These are phyloP conservation scores for Plectus sambesii DNA, from an alignment of 1,140 invertebrate species.

Conservation along the genomic window DNA sequence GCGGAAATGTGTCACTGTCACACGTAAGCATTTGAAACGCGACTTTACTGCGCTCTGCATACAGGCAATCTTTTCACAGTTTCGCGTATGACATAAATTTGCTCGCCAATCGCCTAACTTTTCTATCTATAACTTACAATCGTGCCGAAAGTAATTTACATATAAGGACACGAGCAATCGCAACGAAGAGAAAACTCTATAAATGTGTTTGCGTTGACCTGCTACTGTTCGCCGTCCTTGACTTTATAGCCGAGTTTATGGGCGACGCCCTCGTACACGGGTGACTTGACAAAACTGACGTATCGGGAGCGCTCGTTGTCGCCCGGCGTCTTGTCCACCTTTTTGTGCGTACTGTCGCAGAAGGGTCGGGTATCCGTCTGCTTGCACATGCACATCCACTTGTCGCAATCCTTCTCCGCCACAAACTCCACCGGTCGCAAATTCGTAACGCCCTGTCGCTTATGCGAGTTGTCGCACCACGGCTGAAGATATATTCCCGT, in stretches of 20 bases:
- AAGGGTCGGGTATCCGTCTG: slow-evolving; percentile 82
- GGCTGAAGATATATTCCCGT: slow-evolving; percentile 64
- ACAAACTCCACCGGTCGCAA: slow-evolving; percentile 62
- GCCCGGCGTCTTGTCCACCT: slow-evolving; percentile 13
- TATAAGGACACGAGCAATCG: too few relatives aligned
- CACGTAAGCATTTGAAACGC: too few relatives aligned
- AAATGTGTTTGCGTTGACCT: too few relatives aligned
- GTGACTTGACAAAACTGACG: slow-evolving; percentile 20
- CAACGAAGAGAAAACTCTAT: too few relatives aligned
- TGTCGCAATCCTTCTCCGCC: slow-evolving; percentile 74
- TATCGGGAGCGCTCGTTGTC: slow-evolving; percentile 9
- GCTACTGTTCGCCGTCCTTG: slow-evolving; percentile 25
- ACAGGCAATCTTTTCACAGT: too few relatives aligned
- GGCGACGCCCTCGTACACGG: slow-evolving; percentile 27
- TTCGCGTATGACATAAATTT: too few relatives aligned
- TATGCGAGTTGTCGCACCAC: slow-evolving; percentile 79
- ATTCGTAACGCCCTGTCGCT: slow-evolving; percentile 47
- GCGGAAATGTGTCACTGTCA: too few relatives aligned
- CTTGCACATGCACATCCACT: slow-evolving; percentile 95
- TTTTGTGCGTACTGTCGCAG: slow-evolving; percentile 79
- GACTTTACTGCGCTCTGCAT: too few relatives aligned
- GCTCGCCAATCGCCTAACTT: too few relatives aligned
- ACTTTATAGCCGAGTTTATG: slow-evolving; percentile 25
- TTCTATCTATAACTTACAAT: too few relatives aligned
- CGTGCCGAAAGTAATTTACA: too few relatives aligned